Percentiles rank a stretch among this genome's conserved stretches.
phyloP scores from a whole-genome alignment of 2,113 vertebrate species.

The Rhabdomys dilectus region DNA sequence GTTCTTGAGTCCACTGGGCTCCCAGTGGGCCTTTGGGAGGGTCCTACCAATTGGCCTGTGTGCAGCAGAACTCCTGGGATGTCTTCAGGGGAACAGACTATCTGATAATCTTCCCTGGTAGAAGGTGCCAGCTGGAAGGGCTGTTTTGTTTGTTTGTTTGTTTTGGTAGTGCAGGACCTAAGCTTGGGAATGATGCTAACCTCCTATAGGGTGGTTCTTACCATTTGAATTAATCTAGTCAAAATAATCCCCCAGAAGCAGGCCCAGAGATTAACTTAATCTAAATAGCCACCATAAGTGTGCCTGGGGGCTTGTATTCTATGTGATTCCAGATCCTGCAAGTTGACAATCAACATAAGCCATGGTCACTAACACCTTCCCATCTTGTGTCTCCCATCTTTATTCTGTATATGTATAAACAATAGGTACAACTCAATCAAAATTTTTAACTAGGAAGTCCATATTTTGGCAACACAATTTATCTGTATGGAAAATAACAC shows the following conservation, averaged over 20 bases:
- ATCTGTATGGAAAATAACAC: neutral
- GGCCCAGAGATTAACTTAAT: neutral
- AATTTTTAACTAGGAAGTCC: neutral
- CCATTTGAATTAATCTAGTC: neutral
- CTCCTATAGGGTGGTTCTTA: neutral
- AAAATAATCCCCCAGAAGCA: neutral
- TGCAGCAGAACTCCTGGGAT: too few species aligned
- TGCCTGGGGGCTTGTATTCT: neutral
- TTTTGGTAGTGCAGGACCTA: neutral
- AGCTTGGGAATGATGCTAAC: neutral
- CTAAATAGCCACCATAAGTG: neutral
- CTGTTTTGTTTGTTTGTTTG: too few species aligned
- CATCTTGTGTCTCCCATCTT: neutral
- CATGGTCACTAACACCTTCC: conserved; percentile 12
- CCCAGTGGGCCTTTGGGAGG: too few species aligned
- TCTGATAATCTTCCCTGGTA: too few species aligned
- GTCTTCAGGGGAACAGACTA: too few species aligned
- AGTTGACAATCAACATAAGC: neutral
- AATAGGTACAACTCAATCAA: neutral
- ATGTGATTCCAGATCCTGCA: neutral
- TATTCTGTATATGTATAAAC: neutral
- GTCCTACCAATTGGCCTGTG: too few species aligned
- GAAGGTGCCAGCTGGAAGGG: too few species aligned
- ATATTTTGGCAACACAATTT: neutral
- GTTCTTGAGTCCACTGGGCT: too few species aligned